phyloP scores from a whole-genome alignment of 2,797 vertebrate genomes.

The Echiichthys vipera region DNA sequence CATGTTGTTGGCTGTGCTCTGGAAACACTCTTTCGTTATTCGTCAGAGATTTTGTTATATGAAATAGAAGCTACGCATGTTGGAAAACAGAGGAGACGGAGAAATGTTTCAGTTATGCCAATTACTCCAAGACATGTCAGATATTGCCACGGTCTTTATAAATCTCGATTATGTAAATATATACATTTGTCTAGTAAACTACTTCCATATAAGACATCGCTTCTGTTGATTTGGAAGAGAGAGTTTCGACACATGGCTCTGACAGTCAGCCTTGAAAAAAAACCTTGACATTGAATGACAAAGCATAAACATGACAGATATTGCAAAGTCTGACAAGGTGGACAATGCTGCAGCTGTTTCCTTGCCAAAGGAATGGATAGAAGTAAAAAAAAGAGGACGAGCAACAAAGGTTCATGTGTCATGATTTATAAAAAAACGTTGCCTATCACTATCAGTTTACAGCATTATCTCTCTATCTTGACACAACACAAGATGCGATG shows the following conservation, averaged over 20 bases:
- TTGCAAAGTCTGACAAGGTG: background rate
- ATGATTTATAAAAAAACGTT: background rate
- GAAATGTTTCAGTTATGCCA: background rate
- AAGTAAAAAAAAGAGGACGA: background rate
- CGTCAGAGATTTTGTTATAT: slow-evolving; percentile 5
- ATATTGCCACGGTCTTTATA: background rate
- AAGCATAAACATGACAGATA: slow-evolving; percentile 2
- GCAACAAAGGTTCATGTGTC: background rate
- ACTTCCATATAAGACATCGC: background rate
- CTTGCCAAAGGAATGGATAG: slow-evolving; percentile 3
- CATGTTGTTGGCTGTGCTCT: background rate
- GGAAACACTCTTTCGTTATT: slow-evolving; percentile 9
- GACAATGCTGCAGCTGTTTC: background rate
- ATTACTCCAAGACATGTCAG: background rate
- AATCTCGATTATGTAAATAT: background rate
- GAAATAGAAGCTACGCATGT: slow-evolving; percentile 26
- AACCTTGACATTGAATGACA: background rate
- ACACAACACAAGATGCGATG: background rate
- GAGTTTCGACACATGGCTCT: background rate
- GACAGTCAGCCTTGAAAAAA: background rate
- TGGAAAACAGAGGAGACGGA: background rate
- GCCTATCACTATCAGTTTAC: background rate
- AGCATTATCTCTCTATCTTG: background rate
- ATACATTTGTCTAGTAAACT: background rate
- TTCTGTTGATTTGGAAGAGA: background rate